A percentile compares a stretch with the other conserved stretches of the same genome.
Conservation (phyloP, 2,113 vertebrate genomes). For the Oncorhynchus keta region DNA sequence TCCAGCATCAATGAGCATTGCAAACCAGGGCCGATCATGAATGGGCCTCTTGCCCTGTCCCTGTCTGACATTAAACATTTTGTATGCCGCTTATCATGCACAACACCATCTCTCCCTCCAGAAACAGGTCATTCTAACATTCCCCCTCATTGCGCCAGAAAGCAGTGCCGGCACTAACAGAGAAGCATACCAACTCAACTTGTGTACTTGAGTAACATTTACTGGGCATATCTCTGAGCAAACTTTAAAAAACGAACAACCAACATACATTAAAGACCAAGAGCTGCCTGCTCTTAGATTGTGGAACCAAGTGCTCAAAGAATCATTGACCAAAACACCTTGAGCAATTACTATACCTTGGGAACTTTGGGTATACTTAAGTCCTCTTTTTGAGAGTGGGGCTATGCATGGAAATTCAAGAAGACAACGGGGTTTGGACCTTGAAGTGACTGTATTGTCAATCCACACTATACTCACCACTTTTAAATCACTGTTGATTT, state of each 20-base stretch:
- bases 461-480: no score
- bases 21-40: background rate
- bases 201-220: background rate
- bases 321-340: background rate
- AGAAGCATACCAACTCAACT: constrained; percentile 11
- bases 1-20: background rate
- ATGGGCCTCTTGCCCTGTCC: background rate
- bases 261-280: constrained; percentile 16
- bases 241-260: constrained; percentile 10
- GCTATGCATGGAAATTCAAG: background rate
- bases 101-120: background rate
- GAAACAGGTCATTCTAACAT: constrained; percentile 14
- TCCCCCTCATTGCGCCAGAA: constrained; percentile 6
- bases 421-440: background rate
- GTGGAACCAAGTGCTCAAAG: background rate
- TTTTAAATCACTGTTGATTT: background rate
- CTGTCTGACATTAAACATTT: constrained; percentile 14
- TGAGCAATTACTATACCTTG: background rate
- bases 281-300: background rate
- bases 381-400: background rate
- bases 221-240: constrained; percentile 2
- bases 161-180: background rate
- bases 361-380: background rate
- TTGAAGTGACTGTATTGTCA: background rate
- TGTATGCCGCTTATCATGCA: constrained; percentile 2